phyloP scores from a whole-genome alignment of 1,140 invertebrate species.

The Diorhabda sublineata region DNA sequence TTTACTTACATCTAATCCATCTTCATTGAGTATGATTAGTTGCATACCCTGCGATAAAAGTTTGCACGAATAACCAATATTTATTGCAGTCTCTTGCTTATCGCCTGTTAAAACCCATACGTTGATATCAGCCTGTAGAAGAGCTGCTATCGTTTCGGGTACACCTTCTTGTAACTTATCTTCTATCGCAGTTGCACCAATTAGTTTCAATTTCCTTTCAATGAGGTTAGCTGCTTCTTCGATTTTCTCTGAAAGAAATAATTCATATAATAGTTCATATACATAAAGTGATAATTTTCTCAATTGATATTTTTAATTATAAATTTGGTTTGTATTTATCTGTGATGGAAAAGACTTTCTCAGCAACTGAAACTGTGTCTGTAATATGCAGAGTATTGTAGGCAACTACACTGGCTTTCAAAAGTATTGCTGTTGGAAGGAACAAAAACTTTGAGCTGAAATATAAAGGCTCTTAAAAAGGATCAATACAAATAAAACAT shows the following conservation, averaged over 20 bases:
- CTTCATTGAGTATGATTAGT: constrained; percentile 89
- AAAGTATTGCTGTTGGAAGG: too few relatives aligned
- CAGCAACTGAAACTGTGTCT: too few relatives aligned
- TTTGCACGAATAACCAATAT: constrained; percentile 94
- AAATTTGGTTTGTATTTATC: too few relatives aligned
- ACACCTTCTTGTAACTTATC: constrained; percentile 90
- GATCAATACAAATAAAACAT: too few relatives aligned
- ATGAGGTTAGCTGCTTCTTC: constrained; percentile 82
- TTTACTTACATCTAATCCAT: constrained; percentile 79
- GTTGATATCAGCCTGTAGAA: constrained; percentile 88
- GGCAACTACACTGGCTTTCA: too few relatives aligned
- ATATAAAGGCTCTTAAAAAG: too few relatives aligned
- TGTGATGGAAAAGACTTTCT: too few relatives aligned
- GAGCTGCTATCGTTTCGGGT: constrained; percentile 85
- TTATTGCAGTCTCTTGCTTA: constrained; percentile 99
- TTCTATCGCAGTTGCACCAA: constrained; percentile 94
- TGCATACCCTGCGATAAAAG: constrained; percentile 83
- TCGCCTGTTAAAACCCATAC: constrained; percentile 99
- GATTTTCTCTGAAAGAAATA: constrained; percentile 62
- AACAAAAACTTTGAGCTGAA: too few relatives aligned
- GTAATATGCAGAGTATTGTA: too few relatives aligned
- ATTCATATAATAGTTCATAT: not conserved
- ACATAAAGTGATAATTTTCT: too few relatives aligned
- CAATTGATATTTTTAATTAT: too few relatives aligned
- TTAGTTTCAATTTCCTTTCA: constrained; percentile 75